Conservation (phyloP, 2,797 vertebrate genomes). For the Hippocampus kuda region DNA sequence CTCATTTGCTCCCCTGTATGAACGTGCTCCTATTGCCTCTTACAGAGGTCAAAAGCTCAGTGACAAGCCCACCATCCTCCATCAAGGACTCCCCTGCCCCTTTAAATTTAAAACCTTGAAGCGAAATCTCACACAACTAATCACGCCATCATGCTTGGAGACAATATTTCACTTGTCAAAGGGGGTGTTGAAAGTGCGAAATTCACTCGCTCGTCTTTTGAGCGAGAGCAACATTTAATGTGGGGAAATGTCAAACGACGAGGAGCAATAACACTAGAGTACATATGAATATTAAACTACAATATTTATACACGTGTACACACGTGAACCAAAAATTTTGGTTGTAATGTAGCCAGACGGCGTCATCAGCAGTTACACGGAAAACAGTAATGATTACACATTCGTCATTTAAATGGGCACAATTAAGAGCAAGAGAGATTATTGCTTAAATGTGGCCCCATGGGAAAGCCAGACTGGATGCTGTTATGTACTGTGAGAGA, state of each 20-base stretch:
- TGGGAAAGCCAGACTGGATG: slow-evolving; percentile 13
- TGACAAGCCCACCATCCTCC: slow-evolving; percentile 9
- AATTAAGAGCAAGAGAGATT: slow-evolving; percentile 9
- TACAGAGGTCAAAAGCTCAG: slow-evolving; percentile 14
- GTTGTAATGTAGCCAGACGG: neutral
- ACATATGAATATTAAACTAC: neutral
- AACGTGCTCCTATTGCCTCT: neutral
- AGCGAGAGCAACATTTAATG: neutral
- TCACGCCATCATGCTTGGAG: slow-evolving; percentile 1
- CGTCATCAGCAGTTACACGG: slow-evolving; percentile 10
- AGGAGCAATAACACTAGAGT: neutral
- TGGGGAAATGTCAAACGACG: neutral
- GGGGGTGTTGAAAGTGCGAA: neutral
- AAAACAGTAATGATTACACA: slow-evolving; percentile 7
- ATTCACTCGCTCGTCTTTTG: neutral
- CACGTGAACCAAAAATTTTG: neutral
- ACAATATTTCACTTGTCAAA: neutral
- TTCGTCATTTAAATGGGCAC: slow-evolving; percentile 11
- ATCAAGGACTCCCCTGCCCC: slow-evolving; percentile 30
- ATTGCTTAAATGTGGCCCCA: slow-evolving; percentile 5
- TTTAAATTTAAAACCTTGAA: slow-evolving; percentile 26
- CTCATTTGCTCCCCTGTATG: neutral
- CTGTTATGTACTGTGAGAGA: slow-evolving; percentile 17
- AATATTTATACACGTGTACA: neutral
- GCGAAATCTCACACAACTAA: slow-evolving; percentile 10